Conservation (phyloP, 2,113 vertebrate species). For the Holacanthus passer region DNA sequence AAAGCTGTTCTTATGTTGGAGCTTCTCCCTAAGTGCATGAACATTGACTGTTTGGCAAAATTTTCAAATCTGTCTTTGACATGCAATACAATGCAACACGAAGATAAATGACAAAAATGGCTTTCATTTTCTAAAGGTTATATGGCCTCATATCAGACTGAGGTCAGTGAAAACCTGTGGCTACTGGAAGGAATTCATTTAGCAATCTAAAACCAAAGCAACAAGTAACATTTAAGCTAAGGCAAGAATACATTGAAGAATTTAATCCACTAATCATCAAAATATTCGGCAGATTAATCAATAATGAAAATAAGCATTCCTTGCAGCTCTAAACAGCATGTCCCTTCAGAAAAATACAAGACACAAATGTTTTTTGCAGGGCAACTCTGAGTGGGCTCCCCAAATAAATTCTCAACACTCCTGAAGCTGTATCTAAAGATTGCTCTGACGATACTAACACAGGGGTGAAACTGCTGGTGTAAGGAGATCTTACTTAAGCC, state of each 20-base stretch:
- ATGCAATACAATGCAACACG: not conserved
- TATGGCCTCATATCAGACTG: not conserved
- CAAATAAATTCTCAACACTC: slow-evolving; percentile 61
- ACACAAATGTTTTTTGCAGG: too few relatives aligned
- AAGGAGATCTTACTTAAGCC: slow-evolving; percentile 56
- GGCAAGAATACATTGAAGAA: not conserved
- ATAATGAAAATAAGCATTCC: too few relatives aligned
- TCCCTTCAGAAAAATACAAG: too few relatives aligned
- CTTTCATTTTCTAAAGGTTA: not conserved
- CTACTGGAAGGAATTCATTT: not conserved
- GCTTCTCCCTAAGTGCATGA: not conserved
- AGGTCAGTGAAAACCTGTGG: not conserved
- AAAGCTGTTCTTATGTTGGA: not conserved
- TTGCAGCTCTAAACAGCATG: too few relatives aligned
- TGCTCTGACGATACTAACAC: slow-evolving; percentile 33
- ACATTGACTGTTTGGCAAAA: not conserved
- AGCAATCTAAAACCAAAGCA: not conserved
- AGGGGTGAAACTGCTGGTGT: slow-evolving; percentile 47
- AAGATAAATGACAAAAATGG: not conserved
- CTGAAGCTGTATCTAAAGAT: slow-evolving; percentile 30
- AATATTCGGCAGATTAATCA: too few relatives aligned
- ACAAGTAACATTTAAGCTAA: not conserved
- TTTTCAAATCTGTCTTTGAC: not conserved
- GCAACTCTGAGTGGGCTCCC: not conserved
- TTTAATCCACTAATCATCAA: too few relatives aligned